Evolutionary conservation across 30 jellyfish, hydroid and myxozoan genomes (phyloP), one percentile per base, ranked within the genome.

Genomic region (Cassiopea andromeda): DNA sequence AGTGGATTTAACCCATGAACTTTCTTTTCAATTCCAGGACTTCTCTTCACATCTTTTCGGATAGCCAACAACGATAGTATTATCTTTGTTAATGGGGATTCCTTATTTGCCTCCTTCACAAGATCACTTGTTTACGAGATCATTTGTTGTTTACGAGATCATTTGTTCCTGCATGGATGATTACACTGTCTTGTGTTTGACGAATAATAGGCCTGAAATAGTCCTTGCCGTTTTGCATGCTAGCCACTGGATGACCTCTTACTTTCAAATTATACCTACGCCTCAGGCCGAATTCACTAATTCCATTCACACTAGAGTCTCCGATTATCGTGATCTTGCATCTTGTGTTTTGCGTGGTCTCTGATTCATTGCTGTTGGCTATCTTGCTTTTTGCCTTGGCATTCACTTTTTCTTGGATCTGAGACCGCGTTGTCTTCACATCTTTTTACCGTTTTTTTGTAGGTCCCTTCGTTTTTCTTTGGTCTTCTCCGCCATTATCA

Each of bases 51-150:
- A 68, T 68, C 77, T 68, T 14, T 68, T 4, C 77, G 77, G 14
- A 68, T 68, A 68, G 77, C 14, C 14, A 68, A 17, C 77, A 17
- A 68, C 3, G 77, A 68, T 68, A 68, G 47, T 68, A 68, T 43
- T 68, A 68, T 68, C 77, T 68, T 68, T 43, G 77, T 68, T 43
- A 17, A 68, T 68, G 77, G 77, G 6, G 77, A 68, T 43, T 2
- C 16, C 77, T 68, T 68, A 7, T 68, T 68, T 68, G 77, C 77
- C 16, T 68, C 77, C 16, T 68, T 17, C 77, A 68, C 77, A 68
- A 68, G 47, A 68, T 68, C 77, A 68, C 14, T 68, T 2, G 13
- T 68, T 68, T n/a, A n/a, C n/a, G 64, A 9, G 64, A 2, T 2
- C 9, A 5, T 50, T 2, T 50, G 64, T 50, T 50, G 64, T 9